Evolutionary conservation across 2,797 vertebrate species (phyloP).

Genomic region (Tenualosa thibaudeaui): DNA sequence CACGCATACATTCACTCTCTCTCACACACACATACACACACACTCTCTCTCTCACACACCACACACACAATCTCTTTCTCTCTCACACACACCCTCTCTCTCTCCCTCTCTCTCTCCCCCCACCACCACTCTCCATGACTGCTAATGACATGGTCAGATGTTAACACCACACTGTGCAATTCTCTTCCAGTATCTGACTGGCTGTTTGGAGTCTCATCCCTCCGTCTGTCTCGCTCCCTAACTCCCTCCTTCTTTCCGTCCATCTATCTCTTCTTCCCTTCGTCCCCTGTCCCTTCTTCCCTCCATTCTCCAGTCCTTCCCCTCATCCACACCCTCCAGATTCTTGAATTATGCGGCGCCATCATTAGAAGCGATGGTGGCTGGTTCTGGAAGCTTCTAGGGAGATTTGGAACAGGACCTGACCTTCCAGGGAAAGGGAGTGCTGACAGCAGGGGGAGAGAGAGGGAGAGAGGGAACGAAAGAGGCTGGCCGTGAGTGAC

Average conservation of each 20-base stretch:
- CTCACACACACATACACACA: conserved; percentile 34
- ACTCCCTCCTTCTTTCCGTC: conserved; percentile 34
- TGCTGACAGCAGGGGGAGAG: conserved; percentile 35
- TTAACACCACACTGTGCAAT: conserved; percentile 81
- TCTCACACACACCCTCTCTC: conserved; percentile 37
- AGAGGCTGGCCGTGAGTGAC: conserved; percentile 29
- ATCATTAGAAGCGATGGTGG: conserved; percentile 84
- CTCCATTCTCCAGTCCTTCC: conserved; percentile 29
- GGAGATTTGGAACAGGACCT: conserved; percentile 77
- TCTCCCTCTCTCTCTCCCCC: conserved; percentile 42
- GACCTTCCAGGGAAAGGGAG: conserved; percentile 74
- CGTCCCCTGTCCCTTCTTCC: conserved; percentile 60
- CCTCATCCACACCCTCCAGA: conserved; percentile 70
- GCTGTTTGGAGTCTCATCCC: conserved; percentile 59
- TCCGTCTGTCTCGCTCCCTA: conserved; percentile 49
- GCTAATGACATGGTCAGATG: conserved; percentile 89
- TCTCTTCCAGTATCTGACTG: conserved; percentile 75
- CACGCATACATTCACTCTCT: conserved; percentile 35
- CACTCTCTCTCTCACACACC: not conserved
- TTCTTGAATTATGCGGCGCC: conserved; percentile 87
- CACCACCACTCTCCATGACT: conserved; percentile 65
- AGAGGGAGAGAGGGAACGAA: not conserved
- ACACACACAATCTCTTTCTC: not conserved
- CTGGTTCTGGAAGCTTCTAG: conserved; percentile 80
- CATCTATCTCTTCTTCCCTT: conserved; percentile 32